phyloP scores from a whole-genome alignment of 2,888 invertebrate genomes.

The Sepioteuthis lessoniana region DNA sequence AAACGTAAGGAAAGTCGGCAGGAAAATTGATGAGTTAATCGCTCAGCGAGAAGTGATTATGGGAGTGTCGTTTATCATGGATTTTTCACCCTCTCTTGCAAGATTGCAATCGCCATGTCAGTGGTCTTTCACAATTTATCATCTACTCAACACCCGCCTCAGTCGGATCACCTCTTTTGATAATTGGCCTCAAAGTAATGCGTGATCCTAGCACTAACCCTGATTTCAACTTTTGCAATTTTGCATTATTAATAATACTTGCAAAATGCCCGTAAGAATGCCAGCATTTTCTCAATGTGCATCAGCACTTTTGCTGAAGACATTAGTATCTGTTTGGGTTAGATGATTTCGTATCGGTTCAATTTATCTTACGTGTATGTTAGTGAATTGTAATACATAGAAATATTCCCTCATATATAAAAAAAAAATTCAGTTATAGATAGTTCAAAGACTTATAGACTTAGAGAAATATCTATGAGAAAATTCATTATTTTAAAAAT shows the following conservation, averaged over 20 bases:
- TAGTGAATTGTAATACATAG: too few relatives aligned
- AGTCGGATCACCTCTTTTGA: neutral
- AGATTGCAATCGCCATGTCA: conserved; percentile 21
- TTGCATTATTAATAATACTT: neutral
- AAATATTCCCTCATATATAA: too few relatives aligned
- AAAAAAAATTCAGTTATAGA: too few relatives aligned
- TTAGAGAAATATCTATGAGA: too few relatives aligned
- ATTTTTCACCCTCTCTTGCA: neutral
- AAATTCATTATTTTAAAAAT: too few relatives aligned
- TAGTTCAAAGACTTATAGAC: too few relatives aligned
- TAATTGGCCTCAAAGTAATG: neutral
- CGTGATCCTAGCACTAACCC: neutral
- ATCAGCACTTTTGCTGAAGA: too few relatives aligned
- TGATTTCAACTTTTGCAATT: neutral
- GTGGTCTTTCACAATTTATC: neutral
- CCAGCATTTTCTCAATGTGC: too few relatives aligned
- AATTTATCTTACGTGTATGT: too few relatives aligned
- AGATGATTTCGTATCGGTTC: too few relatives aligned
- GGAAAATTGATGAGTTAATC: conserved; percentile 1
- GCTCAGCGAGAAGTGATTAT: neutral
- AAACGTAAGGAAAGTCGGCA: neutral
- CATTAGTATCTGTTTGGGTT: too few relatives aligned
- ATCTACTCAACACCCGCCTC: neutral
- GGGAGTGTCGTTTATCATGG: conserved; percentile 8
- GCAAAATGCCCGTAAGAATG: too few relatives aligned